Evolutionary conservation across 2,888 invertebrate species (phyloP).

Genomic region (Cybosia mesomella): DNA sequence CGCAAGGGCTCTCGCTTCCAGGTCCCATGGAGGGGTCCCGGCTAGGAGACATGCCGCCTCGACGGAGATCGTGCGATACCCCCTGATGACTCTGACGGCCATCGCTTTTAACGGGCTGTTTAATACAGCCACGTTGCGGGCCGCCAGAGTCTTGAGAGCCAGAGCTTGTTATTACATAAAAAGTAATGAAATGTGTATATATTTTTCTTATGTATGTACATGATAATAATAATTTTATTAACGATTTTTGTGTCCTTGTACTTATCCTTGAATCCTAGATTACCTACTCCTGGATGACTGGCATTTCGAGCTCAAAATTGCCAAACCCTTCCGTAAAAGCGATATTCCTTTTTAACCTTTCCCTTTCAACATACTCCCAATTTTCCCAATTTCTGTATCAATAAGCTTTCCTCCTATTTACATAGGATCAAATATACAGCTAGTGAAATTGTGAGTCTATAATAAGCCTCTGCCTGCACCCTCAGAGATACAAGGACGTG

Average conservation of each 20-base stretch:
- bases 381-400: constrained; percentile 1
- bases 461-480: background rate
- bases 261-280: background rate
- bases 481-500: background rate
- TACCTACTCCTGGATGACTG: background rate
- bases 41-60: too few species aligned
- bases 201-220: too few species aligned
- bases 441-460: background rate
- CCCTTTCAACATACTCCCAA: constrained; percentile 1
- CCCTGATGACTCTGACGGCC: too few species aligned
- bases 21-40: too few species aligned
- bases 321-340: background rate
- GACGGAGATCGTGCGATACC: too few species aligned
- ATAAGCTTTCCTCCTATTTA: constrained; percentile 1
- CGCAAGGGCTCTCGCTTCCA: too few species aligned
- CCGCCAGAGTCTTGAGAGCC: too few species aligned
- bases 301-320: background rate
- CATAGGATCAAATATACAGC: constrained; percentile 3
- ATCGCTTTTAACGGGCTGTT: too few species aligned
- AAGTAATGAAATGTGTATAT: too few species aligned
- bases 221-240: background rate
- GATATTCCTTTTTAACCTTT: background rate
- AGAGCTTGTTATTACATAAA: too few species aligned
- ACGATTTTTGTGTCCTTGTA: background rate
- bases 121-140: too few species aligned